Evolutionary conservation across 2,113 vertebrate species (phyloP), one percentile per base, ranked within the genome.

Genomic region (Porphyrio hochstetteri): DNA sequence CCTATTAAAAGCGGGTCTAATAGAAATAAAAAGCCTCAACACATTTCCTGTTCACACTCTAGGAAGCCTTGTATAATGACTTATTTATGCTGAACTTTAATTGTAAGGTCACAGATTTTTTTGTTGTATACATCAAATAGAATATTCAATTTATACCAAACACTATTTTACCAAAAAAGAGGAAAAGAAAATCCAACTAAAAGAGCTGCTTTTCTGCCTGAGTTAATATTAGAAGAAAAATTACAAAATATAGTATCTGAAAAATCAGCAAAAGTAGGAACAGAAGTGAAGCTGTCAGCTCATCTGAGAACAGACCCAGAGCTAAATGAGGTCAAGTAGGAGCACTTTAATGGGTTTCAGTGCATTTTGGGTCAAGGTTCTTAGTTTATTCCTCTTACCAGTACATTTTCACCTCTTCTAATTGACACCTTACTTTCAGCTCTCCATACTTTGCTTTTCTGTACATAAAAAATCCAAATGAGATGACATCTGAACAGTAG

Each of bases 81-180:
- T 93, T 95, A 90, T 78, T 77, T 94, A 33, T 92, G 80, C 42
- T 90, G 85, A 94, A 90, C 53, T 42, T 92, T 86, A 88, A 94
- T 95, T 92, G 83, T 59, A 86, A 88, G 85, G 85, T 94, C 87
- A 83, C 0, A 9, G 78, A 48, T 42, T 74, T 93, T 74, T 90
- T 50, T 80, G 77, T 89, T 76, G 23, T 61, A 80, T 38, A 81
- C 60, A 88, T 96, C 93, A 92, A 93, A 95, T 44, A 81, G 93
- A 95, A 96, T 94, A 90, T 91, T 96, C 71, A 92, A 86, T 94
- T 94, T 92, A 67, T 63, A 86, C 94, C 82, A 92, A 80, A 88
- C 48, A 36, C 12, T 56, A 13, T 90, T 93, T n/a, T 93, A 59
- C 27, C 36, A 86, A 86, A 92, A 92, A 92, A 90, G 10, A 83